A percentile compares a stretch with the other conserved stretches of the same genome.
Evolutionary conservation across 2,797 vertebrate species (phyloP).

Genomic region (Acanthornis magna): DNA sequence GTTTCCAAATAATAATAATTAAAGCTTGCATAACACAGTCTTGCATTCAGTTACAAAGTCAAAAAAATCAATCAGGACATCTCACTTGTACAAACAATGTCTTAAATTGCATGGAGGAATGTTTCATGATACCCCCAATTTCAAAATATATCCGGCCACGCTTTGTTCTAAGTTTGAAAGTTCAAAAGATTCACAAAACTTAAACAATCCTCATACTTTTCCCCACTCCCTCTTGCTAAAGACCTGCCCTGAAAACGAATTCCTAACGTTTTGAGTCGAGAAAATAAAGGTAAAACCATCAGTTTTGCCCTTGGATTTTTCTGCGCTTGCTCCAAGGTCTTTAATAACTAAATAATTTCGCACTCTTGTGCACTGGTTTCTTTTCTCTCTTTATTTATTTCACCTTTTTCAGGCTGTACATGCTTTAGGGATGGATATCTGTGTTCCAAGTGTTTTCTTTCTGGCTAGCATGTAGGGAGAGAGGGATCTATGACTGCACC

Average conservation of each 20-base stretch:
- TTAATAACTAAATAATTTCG: background rate
- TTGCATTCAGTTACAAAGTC: conserved; percentile 33
- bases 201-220: background rate
- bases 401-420: background rate
- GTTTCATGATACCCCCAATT: background rate
- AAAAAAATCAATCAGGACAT: conserved; percentile 29
- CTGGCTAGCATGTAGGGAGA: background rate
- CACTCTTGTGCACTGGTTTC: background rate
- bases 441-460: background rate
- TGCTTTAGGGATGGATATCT: background rate
- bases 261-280: background rate
- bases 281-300: background rate
- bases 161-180: background rate
- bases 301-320: background rate
- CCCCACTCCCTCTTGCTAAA: background rate
- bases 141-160: background rate
- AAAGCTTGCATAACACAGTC: conserved; percentile 41
- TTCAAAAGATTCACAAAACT: background rate
- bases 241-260: background rate
- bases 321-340: background rate
- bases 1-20: conserved; percentile 57
- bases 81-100: background rate
- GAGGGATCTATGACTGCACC: background rate
- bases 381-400: background rate
- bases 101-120: conserved; percentile 30